Conservation (phyloP, 2,888 invertebrate species). For the Euplexia lucipara region DNA sequence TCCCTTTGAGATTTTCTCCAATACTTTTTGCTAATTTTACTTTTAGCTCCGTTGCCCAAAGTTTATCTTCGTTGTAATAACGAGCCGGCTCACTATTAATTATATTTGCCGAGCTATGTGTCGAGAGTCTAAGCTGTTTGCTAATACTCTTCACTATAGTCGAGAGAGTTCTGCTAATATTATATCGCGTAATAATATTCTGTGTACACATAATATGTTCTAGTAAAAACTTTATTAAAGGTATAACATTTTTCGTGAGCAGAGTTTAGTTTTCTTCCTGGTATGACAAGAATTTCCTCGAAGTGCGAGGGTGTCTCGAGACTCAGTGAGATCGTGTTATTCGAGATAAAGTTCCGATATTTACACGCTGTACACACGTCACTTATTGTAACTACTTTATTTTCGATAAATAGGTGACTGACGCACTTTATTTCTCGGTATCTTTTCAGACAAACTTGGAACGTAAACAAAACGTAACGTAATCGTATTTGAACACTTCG, state of each 20-base stretch:
- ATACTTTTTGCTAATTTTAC: conserved; percentile 39
- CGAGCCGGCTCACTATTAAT: conserved; percentile 50
- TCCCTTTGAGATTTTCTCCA: conserved; percentile 52
- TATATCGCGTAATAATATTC: conserved; percentile 53
- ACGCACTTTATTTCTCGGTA: neutral
- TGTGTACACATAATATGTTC: conserved; percentile 45
- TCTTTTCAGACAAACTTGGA: neutral
- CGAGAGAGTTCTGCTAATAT: conserved; percentile 50
- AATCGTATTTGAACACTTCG: no score
- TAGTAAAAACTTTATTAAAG: conserved; percentile 48
- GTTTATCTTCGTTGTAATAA: conserved; percentile 51
- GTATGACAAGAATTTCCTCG: conserved; percentile 37
- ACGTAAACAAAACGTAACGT: no score
- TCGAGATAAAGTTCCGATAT: conserved; percentile 28
- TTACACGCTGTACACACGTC: conserved; percentile 28
- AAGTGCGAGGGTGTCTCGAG: conserved; percentile 5
- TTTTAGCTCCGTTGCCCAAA: conserved; percentile 30
- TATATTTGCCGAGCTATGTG: conserved; percentile 62
- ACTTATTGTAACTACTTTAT: conserved; percentile 43
- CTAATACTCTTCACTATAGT: conserved; percentile 48
- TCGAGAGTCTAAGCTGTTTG: conserved; percentile 63
- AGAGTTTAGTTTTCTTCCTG: conserved; percentile 19
- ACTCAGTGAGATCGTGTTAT: conserved; percentile 21
- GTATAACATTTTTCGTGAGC: conserved; percentile 39
- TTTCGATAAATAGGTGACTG: neutral